phyloP scores from a whole-genome alignment of 2,888 invertebrate genomes.

The Leucophora obtusa region DNA sequence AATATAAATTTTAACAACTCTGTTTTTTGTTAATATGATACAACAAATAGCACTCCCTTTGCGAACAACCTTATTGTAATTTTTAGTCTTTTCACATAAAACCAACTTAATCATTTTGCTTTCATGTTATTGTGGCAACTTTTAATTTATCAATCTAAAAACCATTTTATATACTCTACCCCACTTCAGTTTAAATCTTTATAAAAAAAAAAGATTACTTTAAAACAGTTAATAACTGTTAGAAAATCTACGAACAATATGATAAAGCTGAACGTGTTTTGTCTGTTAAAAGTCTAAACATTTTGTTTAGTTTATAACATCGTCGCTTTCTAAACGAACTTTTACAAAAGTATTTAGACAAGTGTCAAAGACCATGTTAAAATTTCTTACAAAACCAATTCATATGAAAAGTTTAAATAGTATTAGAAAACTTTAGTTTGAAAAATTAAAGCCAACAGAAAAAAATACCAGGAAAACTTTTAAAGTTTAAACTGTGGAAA shows the following conservation, averaged over 20 bases:
- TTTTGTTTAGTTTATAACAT: not conserved
- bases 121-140: no score
- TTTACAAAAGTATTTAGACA: conserved; percentile 8
- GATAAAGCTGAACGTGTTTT: not conserved
- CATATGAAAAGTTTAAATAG: conserved; percentile 25
- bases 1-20: no score
- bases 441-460: not conserved
- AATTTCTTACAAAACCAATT: not conserved
- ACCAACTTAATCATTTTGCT: no score
- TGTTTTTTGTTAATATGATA: no score
- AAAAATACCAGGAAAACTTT: not conserved
- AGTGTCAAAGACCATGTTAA: conserved; percentile 2
- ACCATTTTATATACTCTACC: not conserved
- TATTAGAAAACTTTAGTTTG: not conserved
- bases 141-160: no score
- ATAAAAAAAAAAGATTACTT: no score
- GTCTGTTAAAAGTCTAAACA: conserved; percentile 9
- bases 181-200: not conserved
- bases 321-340: not conserved
- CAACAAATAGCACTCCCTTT: no score
- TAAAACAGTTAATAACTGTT: not conserved
- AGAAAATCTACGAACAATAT: not conserved
- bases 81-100: no score
- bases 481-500: not conserved
- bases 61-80: no score